A percentile compares a stretch with the other conserved stretches of the same genome.
These are phyloP conservation scores for Megaptera novaeangliae DNA, from an alignment of 2,113 vertebrate species.

Conservation along the genomic window DNA sequence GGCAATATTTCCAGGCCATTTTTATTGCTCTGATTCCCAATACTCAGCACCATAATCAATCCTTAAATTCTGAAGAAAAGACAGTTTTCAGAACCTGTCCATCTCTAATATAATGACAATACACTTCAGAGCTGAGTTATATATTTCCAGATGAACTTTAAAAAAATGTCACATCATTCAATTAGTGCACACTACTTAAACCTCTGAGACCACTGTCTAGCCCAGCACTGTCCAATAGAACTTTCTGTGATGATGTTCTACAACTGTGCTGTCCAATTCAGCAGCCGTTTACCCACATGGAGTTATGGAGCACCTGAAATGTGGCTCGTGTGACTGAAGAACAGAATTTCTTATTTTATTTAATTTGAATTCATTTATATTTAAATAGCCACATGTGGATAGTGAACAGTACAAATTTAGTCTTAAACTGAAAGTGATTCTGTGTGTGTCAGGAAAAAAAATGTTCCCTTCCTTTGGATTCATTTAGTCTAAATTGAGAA, in stretches of 20 bases:
- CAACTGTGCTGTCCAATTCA: neutral
- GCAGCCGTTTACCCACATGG: neutral
- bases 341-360: neutral
- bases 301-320: neutral
- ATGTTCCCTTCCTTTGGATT: neutral
- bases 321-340: neutral
- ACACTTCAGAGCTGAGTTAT: neutral
- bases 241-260: neutral
- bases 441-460: neutral
- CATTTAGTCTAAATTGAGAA: conserved; percentile 23
- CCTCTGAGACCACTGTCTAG: neutral
- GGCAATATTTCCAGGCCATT: neutral
- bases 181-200: neutral
- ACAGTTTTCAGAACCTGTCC: neutral
- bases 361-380: conserved; percentile 36
- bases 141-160: neutral
- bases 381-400: neutral
- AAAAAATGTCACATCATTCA: neutral
- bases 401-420: neutral
- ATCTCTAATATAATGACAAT: neutral
- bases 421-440: conserved; percentile 27
- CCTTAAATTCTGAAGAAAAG: conserved; percentile 39
- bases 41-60: neutral
- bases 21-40: neutral
- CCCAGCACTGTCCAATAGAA: neutral